Base-by-base conservation (phyloP, 2,797 vertebrate species). In the Clarias platycephalus region DNA sequence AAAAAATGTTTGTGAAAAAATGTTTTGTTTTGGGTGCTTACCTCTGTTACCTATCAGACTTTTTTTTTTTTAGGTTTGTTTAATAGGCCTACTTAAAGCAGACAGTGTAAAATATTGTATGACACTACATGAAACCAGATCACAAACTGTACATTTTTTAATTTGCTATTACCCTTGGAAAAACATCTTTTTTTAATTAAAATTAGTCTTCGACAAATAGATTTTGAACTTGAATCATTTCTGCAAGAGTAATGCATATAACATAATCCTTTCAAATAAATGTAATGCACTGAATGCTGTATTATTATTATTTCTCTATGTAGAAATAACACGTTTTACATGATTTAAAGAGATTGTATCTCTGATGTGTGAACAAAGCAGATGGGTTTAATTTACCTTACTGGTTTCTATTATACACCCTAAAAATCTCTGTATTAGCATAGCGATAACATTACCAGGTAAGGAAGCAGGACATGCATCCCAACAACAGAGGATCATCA, bases 61-160 rank as follows among this genome's bases (percentile, higher is more conserved):
- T 92, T 93, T 92, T n/a, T 6, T 92, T 93, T 37, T 37, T 37
- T 92, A 92, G 92, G 92, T 92, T 94, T 92, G 58, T 90, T 86
- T 91, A 90, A 88, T 82, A 85, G 91, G 92, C 89, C 87, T 87
- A 90, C 91, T 91, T 93, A 91, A 94, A 93, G 92, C 82, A 78
- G 84, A 90, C 91, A 93, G 91, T 93, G 93, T 90, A 91, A 93
- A 91, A 93, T 88, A 87, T 92, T 93, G 90, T 94, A 93, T 91
- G 91, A 93, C 92, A 93, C 92, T 89, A 93, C 92, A 92, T 95
- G 92, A 93, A 94, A 92, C 88, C 92, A 92, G 91, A 94, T 93
- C 94, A 95, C 93, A 84, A 94, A 94, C 92, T 95, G 93, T 94
- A 93, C 91, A 94, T 93, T 93, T 91, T 89, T 93, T 92, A 92